Evolutionary conservation across 1,140 invertebrate genomes (phyloP), one percentile per base, ranked within the genome.

Genomic region (Drosophila willistoni): DNA sequence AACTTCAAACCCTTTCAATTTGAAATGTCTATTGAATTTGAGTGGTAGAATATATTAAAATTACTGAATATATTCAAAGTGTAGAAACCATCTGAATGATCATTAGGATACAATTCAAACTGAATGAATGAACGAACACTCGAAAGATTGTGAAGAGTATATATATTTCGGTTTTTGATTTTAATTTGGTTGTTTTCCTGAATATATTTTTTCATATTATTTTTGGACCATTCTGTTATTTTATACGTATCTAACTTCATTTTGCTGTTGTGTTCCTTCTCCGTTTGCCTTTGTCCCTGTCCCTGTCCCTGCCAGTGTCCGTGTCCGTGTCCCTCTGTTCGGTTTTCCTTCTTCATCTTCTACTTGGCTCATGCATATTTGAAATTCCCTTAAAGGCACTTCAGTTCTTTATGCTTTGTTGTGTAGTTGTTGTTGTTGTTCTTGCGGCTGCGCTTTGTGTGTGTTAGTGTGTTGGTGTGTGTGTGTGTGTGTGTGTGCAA

Each of bases 381-480:
- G 68, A 89, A 80, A 84, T 87, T 87, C 84, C 84, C 84, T 89
- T 89, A 89, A 89, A 89, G 85, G 80, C 84, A 89, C 85, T 89
- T 89, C 69, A 81, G 84, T 84, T 79, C 73, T 84, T 78, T 72
- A 68, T 51, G 44, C 68, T 80, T 70, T 63, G 67, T 81, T 61
- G 63, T 75, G 17, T 67, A 60, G 42, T 39, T 81, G 29, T 36
- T 57, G 64, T 19, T 65, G 63, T 59, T 77, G 62, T 68, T 76
- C 67, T 64, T 51, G 57, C 55, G 44, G 60, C 75, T 64, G 65
- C 44, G 66, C 61, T 71, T 64, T 51, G 51, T 65, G 54, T 59
- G 60, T 57, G 39, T 22, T 1, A 22, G 19, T 22, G 19, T 22
- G 19, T 22, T 22, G 2, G 19, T 41, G 14, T 10, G 56, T 33